A percentile compares a stretch with the other conserved stretches of the same genome.
Conservation (phyloP, 1,140 invertebrate species). For the Tetramorium simillimum region DNA sequence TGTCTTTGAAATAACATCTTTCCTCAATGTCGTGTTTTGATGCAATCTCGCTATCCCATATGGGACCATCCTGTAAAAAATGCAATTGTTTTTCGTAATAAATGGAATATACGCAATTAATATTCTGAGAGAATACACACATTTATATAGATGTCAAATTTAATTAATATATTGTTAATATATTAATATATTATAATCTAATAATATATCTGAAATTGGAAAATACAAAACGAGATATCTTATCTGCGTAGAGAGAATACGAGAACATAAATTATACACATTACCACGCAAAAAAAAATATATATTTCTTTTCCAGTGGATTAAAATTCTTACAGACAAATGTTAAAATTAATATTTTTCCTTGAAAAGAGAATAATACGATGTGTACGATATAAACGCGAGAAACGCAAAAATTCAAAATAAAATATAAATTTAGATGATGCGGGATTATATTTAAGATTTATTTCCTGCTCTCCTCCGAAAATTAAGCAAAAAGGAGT, state of each 20-base stretch:
- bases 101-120: background rate
- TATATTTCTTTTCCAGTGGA: background rate
- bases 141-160: background rate
- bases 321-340: background rate
- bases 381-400: background rate
- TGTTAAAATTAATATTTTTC: background rate
- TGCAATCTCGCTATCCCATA: slow-evolving; percentile 45
- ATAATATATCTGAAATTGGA: background rate
- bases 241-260: background rate
- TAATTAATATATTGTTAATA: no score
- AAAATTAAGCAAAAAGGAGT: background rate
- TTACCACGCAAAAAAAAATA: background rate
- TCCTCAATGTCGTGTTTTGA: slow-evolving; percentile 14
- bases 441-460: background rate
- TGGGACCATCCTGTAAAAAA: background rate
- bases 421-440: background rate
- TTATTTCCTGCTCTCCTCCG: background rate
- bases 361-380: background rate
- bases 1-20: slow-evolving; percentile 62
- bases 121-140: background rate
- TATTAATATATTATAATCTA: background rate
- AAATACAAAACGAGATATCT: background rate
- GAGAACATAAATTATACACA: background rate
- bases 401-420: background rate
- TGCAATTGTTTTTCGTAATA: background rate